Conservation (phyloP, 1,140 invertebrate species). For the Drosophila miranda region DNA sequence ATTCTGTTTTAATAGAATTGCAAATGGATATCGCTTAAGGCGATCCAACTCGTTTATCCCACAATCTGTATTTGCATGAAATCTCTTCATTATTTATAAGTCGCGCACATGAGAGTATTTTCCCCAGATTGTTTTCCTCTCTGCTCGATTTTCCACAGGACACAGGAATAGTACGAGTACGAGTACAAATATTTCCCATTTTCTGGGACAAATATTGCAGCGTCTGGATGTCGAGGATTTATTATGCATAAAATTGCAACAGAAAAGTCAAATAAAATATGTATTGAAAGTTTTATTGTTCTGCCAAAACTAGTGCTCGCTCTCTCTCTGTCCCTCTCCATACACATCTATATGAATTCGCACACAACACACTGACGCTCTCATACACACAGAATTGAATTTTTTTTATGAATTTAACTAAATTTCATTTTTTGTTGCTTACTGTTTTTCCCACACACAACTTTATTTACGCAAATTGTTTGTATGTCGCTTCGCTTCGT, state of each 20-base stretch:
- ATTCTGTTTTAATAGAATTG: conserved; percentile 20
- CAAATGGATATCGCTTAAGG: conserved; percentile 15
- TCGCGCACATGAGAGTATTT: not conserved
- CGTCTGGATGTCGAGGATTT: conserved; percentile 48
- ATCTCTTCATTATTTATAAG: conserved; percentile 34
- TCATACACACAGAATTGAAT: conserved; percentile 59
- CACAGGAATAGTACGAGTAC: not conserved
- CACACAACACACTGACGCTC: too few species aligned
- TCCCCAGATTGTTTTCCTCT: conserved; percentile 3
- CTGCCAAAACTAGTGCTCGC: conserved; percentile 11
- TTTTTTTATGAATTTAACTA: conserved; percentile 69
- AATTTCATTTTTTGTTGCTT: conserved; percentile 57
- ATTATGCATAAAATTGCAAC: conserved; percentile 71
- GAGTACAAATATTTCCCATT: conserved; percentile 13
- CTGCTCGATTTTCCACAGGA: conserved; percentile 1
- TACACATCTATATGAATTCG: too few species aligned
- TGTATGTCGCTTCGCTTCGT: conserved; percentile 19
- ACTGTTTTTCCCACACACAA: conserved; percentile 17
- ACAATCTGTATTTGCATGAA: conserved; percentile 4
- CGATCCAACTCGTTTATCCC: conserved; percentile 4
- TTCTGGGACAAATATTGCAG: conserved; percentile 11
- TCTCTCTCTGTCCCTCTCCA: not conserved
- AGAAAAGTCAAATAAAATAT: conserved; percentile 74
- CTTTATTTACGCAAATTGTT: conserved; percentile 46
- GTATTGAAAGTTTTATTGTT: conserved; percentile 78